Percentiles rank a stretch among this genome's conserved stretches.
Evolutionary conservation across 2,797 vertebrate genomes (phyloP).

Genomic region (Bucorvus abyssinicus): DNA sequence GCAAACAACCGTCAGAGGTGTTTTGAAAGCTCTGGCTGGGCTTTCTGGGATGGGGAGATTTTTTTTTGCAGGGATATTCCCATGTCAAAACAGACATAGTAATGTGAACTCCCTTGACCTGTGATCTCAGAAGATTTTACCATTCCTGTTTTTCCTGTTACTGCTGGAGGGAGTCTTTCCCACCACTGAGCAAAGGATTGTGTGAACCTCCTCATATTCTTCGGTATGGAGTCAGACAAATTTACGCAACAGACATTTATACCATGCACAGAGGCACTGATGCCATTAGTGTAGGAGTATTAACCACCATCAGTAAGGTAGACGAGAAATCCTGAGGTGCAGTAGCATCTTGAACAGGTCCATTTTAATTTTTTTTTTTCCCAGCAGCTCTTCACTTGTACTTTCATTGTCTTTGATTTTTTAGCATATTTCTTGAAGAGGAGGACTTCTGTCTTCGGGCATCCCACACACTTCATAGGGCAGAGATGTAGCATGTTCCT

Average conservation of each 20-base stretch:
- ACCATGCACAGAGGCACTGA: too few relatives aligned
- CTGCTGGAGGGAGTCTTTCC: background rate
- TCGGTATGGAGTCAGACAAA: background rate
- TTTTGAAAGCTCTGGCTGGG: background rate
- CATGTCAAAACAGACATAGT: background rate
- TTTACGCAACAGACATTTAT: background rate
- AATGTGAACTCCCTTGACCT: background rate
- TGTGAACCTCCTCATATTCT: background rate
- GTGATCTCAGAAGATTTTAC: background rate
- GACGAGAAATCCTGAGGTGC: background rate
- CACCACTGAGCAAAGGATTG: background rate
- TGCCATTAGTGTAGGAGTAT: background rate
- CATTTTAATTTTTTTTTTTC: accelerated
- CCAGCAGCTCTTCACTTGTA: background rate
- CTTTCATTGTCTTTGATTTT: background rate
- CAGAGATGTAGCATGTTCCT: background rate
- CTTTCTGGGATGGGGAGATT: background rate
- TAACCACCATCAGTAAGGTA: background rate
- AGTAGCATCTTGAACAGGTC: background rate
- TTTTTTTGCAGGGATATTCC: background rate
- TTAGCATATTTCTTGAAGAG: background rate
- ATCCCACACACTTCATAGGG: too few relatives aligned
- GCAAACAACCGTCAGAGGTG: background rate
- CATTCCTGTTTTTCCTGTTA: background rate
- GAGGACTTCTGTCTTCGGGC: background rate